Evolutionary conservation across 2,888 invertebrate genomes (phyloP), one percentile per base, ranked within the genome.

Genomic region (Dyspetes luteomarginatus): DNA sequence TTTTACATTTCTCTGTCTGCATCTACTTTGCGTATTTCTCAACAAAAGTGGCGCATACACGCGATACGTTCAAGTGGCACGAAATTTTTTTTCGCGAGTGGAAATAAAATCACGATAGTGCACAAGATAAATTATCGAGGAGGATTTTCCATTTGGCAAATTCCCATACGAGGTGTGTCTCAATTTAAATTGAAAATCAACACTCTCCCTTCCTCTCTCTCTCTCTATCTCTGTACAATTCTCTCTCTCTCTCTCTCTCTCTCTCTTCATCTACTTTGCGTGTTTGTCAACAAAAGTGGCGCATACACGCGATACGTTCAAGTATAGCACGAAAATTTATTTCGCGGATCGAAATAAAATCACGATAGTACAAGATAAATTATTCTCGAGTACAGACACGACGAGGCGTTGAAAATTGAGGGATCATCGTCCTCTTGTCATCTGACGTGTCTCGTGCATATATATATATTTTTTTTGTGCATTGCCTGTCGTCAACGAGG

Each of bases 301-400:
- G 17, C 52, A 5, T 52, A 48, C 52, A 19, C 52, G 36, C 36
- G 36, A 36, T 36, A 36, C 12, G 36, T 77, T 52, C 26, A 75
- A 82, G 83, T 83, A 86, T 86, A 86, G 84, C 85, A 86, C 22
- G 52, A 52, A 52, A 52, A 52, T 19, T 52, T 19, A 12, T 2
- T 7, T n/a, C 0, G 48, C 17, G 48, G 3, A 5, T 12, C 3
- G 48, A 48, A 48, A 48, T 17, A 15, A 48, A n/a, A 48, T 15
- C 19, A 52, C 9, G 30, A 45, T 58, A 9, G n/a, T 36, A 45
- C 3, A n/a, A 12, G 7, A 26, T 26, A 17, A 45, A 45, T n/a
- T 19, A 45, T 71, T 7, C 17, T 56, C 30, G 64, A 15, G 74
- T 43, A 28, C 4, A 52, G 24, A 68, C 65, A 30, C 64, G 19